These are phyloP conservation scores for Turritopsis dohrnii DNA, from an alignment of 30 jellyfish, hydroid and myxozoan species.

Conservation along the genomic window DNA sequence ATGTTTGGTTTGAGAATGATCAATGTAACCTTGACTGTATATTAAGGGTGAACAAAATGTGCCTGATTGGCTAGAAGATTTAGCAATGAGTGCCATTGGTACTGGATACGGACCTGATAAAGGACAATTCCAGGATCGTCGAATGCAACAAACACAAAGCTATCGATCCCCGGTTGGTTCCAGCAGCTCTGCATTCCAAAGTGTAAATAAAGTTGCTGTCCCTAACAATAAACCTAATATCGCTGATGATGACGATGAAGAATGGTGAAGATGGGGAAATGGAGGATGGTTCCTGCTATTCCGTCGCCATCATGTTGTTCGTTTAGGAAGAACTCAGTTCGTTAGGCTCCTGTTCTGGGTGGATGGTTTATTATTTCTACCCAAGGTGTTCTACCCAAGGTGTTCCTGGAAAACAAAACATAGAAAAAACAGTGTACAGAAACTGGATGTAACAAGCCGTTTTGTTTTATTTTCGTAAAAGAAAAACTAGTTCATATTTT, in stretches of 20 bases:
- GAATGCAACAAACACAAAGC: not conserved
- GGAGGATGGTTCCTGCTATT: not conserved
- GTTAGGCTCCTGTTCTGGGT: not conserved
- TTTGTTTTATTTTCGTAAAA: not conserved
- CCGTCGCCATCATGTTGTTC: too few species aligned
- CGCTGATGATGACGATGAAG: constrained; percentile 21
- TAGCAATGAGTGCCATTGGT: constrained; percentile 47
- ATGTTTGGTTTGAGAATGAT: too few species aligned
- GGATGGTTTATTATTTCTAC: too few species aligned
- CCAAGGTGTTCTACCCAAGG: not conserved
- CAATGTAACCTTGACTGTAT: too few species aligned
- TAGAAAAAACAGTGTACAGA: not conserved
- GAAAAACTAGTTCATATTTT: not conserved
- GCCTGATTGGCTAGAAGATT: constrained; percentile 54
- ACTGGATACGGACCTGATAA: constrained; percentile 52
- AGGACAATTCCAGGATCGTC: constrained; percentile 43
- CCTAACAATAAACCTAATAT: too few species aligned
- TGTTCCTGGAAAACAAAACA: not conserved
- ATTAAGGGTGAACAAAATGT: constrained; percentile 47
- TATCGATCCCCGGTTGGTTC: not conserved
- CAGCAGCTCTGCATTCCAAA: not conserved
- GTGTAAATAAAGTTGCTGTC: not conserved
- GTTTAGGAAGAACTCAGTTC: too few species aligned
- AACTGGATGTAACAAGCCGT: not conserved
- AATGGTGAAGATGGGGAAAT: not conserved